Percentiles rank a stretch among this genome's conserved stretches.
Conservation (phyloP, 2,888 invertebrate species). For the Campoletis raptor region DNA sequence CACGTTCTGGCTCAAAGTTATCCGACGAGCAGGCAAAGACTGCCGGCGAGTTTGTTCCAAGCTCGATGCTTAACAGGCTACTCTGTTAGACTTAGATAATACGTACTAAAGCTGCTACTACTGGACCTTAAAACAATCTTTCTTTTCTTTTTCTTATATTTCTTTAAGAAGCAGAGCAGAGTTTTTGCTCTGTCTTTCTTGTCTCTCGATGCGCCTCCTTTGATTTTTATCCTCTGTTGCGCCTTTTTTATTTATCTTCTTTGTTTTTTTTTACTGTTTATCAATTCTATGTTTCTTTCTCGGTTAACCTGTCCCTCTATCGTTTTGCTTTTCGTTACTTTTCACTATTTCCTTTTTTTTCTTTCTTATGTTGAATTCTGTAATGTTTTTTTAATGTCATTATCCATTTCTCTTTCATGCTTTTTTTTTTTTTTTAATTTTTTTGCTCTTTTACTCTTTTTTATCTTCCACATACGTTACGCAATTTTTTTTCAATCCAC, state of each 20-base stretch:
- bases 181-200: background rate
- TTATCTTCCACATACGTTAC: background rate
- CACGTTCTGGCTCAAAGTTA: slow-evolving; percentile 25
- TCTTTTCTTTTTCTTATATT: background rate
- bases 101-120: slow-evolving; percentile 34
- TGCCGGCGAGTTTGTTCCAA: slow-evolving; percentile 45
- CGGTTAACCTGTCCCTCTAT: background rate
- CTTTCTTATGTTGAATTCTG: background rate
- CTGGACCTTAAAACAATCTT: slow-evolving; percentile 8
- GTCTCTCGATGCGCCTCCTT: background rate
- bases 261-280: background rate
- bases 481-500: background rate
- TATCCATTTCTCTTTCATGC: background rate
- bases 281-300: background rate
- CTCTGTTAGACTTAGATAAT: slow-evolving; percentile 54
- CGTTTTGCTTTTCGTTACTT: background rate
- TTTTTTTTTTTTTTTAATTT: background rate
- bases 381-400: background rate
- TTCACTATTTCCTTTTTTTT: background rate
- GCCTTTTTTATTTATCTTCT: background rate
- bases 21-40: slow-evolving; percentile 49
- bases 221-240: background rate
- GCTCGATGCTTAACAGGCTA: slow-evolving; percentile 36
- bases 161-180: background rate
- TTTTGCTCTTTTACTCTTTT: background rate